These are phyloP conservation scores for Pangasius mekongensis DNA, from an alignment of 2,797 vertebrate genomes.

Conservation along the genomic window DNA sequence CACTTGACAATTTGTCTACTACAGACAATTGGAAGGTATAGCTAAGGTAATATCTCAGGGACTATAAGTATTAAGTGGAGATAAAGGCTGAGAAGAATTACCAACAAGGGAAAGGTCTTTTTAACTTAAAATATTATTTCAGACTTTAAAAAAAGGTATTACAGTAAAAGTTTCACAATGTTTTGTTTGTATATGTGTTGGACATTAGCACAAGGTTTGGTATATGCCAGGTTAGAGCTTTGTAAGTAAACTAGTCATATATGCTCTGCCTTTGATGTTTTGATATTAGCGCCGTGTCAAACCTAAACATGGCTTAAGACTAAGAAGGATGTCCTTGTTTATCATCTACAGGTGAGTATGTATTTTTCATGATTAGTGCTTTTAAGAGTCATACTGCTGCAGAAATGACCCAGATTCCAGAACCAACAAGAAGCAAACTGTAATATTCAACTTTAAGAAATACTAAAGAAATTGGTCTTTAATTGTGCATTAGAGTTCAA, in stretches of 20 bases:
- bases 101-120: background rate
- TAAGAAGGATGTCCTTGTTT: too few species aligned
- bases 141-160: too few species aligned
- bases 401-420: background rate
- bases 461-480: background rate
- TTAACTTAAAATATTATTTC: background rate
- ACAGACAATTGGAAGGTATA: background rate
- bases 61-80: background rate
- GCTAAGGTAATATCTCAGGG: background rate
- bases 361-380: background rate
- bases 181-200: background rate
- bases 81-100: background rate
- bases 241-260: background rate
- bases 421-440: background rate
- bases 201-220: too few species aligned
- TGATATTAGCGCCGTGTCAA: background rate
- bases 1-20: background rate
- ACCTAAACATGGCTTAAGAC: too few species aligned
- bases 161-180: too few species aligned
- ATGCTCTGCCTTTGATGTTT: background rate
- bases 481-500: background rate
- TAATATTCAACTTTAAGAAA: background rate
- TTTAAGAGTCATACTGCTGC: background rate
- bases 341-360: background rate
- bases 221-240: background rate